Base-by-base conservation (phyloP, 1,140 invertebrate species). In the Micrasema longulum region DNA sequence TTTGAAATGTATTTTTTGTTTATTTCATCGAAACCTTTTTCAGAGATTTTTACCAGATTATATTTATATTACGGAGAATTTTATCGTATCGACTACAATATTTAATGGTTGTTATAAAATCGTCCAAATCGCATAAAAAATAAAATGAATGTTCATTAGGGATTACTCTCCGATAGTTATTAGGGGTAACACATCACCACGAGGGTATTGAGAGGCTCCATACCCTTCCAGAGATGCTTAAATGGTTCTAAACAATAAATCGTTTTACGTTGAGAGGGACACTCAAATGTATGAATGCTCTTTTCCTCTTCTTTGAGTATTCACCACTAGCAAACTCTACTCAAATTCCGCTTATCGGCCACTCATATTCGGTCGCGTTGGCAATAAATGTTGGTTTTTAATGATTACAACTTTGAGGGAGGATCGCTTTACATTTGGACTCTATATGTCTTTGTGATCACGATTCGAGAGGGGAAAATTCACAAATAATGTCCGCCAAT, bases 161-260 rank as follows among this genome's bases (percentile, higher is more conserved):
- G 57, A 63, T 63, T 63, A 14, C 22, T 22, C 36, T 22, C 16
- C 10, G 64, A 53, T 52, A 67, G 48, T 23, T 18, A 63, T 2
- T 12, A 38, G 12, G 26, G 31, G 26, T n/a, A 36, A 1, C 18
- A 1, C 38, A 12, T 57, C 26, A 18, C 41, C 38, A 63, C 11
- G 23, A 16, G 69, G 63, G 73, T 36, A 55, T 11, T 47, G 47
- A 71, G 69, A 69, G 73, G 38, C 48, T 67, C 53, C 41, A 18
- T 35, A 38, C 68, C 50, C 31, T 55, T 11, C 14, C 22, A 9
- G 52, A 62, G 43, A 70, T 60, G 70, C 38, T 55, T 47, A 43
- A 64, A 75, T 72, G 69, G 69, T 35, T 71, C 67, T 55, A 75
- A 66, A 75, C 73, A 75, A 75, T 75, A 50, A 72, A 75, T 60